Evolutionary conservation across 2,797 vertebrate genomes (phyloP).

Genomic region (Allobates femoralis): DNA sequence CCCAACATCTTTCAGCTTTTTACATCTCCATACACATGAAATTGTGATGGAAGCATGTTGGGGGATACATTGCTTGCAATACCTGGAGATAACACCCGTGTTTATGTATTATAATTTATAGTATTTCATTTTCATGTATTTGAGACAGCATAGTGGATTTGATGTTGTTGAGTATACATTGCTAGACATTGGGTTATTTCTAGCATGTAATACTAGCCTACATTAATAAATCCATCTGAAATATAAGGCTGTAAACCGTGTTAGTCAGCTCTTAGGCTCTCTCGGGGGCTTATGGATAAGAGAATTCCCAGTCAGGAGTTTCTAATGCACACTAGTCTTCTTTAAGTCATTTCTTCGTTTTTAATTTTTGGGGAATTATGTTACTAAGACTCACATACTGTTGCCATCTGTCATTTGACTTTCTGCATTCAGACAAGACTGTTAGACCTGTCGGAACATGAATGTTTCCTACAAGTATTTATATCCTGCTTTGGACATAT

Average conservation of each 20-base stretch:
- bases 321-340: conserved; percentile 57
- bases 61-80: neutral
- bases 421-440: conserved; percentile 6
- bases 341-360: conserved; percentile 61
- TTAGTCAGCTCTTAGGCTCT: conserved; percentile 55
- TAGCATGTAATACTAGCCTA: conserved; percentile 37
- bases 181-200: conserved; percentile 30
- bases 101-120: neutral
- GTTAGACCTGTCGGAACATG: conserved; percentile 33
- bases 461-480: neutral
- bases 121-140: neutral
- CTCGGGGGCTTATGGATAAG: conserved; percentile 56
- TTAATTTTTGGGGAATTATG: conserved; percentile 63
- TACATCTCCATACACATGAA: neutral
- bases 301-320: conserved; percentile 50
- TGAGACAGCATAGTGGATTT: neutral
- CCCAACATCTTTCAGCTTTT: neutral
- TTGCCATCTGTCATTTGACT: conserved; percentile 55
- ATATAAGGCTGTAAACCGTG: conserved; percentile 50
- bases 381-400: conserved; percentile 44
- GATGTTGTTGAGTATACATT: neutral
- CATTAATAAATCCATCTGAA: conserved; percentile 51
- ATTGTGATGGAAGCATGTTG: neutral
- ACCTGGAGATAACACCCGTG: neutral
- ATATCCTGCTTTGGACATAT: neutral